phyloP scores from a whole-genome alignment of 2,797 vertebrate species.

The Rhynchotus rufescens region DNA sequence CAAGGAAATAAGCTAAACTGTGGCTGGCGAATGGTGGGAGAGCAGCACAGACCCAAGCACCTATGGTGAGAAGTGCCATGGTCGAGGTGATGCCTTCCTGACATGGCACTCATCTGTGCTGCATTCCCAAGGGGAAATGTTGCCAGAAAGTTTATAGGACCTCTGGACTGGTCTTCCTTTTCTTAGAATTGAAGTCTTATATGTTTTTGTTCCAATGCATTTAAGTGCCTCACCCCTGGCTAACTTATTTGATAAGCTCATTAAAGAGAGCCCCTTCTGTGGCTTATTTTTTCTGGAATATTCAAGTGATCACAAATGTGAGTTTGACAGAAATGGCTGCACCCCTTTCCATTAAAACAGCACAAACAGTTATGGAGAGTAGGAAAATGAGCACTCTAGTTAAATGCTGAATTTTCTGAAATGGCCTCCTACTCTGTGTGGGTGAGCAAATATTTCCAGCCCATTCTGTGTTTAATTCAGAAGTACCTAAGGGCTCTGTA shows the following conservation, averaged over 20 bases:
- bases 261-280: no score
- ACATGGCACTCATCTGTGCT: neutral
- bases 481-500: neutral
- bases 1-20: neutral
- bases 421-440: neutral
- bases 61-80: neutral
- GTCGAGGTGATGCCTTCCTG: neutral
- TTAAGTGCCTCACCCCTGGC: neutral
- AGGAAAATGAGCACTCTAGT: neutral
- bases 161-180: neutral
- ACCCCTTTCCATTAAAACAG: accelerated
- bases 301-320: accelerated
- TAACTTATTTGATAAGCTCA: neutral
- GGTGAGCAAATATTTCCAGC: neutral
- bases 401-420: neutral
- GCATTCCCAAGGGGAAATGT: neutral
- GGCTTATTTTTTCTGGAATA: neutral
- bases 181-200: neutral
- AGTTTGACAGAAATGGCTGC: neutral
- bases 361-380: neutral
- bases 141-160: neutral
- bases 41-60: neutral
- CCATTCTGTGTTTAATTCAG: neutral
- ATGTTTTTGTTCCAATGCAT: neutral
- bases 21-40: neutral